Percentiles rank a stretch among this genome's conserved stretches.
phyloP scores from a whole-genome alignment of 2,888 invertebrate genomes.

The Tetranychus truncatus region DNA sequence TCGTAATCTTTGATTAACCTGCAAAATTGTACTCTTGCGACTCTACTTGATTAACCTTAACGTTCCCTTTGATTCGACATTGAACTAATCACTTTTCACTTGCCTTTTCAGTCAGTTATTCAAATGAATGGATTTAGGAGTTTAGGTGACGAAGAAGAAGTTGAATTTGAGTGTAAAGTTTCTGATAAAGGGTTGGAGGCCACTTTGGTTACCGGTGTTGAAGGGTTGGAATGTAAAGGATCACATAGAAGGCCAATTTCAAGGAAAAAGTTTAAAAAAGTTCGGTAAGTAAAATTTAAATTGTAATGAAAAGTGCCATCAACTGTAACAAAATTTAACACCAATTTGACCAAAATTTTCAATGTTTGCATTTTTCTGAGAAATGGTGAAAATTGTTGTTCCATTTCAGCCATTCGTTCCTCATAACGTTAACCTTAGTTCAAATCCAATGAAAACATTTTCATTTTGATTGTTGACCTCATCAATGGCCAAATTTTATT shows the following conservation, averaged over 20 bases:
- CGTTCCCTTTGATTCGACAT: not conserved
- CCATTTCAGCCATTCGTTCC: too few species aligned
- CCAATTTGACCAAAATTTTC: too few species aligned
- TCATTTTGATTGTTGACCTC: too few species aligned
- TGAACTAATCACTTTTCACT: not conserved
- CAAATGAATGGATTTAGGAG: conserved; percentile 76
- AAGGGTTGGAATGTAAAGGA: conserved; percentile 57
- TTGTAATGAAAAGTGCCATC: not conserved
- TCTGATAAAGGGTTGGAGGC: conserved; percentile 74
- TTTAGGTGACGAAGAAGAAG: conserved; percentile 65
- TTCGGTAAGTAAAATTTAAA: conserved; percentile 42
- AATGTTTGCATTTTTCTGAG: too few species aligned
- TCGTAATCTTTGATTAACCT: too few species aligned
- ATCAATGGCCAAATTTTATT: too few species aligned
- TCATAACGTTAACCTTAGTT: too few species aligned
- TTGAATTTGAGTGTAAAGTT: conserved; percentile 65
- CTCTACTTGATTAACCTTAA: too few species aligned
- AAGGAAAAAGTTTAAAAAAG: conserved; percentile 63
- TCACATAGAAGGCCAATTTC: conserved; percentile 60
- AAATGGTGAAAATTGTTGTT: too few species aligned
- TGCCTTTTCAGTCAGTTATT: conserved; percentile 53
- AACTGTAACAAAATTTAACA: too few species aligned
- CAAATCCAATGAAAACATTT: too few species aligned
- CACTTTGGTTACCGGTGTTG: conserved; percentile 59
- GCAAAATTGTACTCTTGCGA: too few species aligned